These are phyloP conservation scores for Caenorhabditis remanei DNA, from an alignment of 1,140 invertebrate genomes.

Conservation along the genomic window DNA sequence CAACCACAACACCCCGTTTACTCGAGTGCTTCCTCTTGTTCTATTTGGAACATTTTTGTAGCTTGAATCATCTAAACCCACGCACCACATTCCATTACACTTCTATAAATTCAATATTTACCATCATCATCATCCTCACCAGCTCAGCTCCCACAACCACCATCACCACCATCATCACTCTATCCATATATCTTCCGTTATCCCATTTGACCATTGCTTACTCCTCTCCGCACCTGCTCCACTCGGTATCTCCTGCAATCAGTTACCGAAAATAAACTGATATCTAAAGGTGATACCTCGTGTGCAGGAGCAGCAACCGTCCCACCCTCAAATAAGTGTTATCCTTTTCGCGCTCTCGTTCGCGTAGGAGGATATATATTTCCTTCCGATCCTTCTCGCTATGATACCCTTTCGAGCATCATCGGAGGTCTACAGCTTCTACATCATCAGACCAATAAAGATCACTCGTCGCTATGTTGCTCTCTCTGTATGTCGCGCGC, in stretches of 20 bases:
- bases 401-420: background rate
- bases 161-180: background rate
- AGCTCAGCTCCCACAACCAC: background rate
- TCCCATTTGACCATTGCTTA: background rate
- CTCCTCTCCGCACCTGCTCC: background rate
- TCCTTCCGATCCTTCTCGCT: background rate
- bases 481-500: background rate
- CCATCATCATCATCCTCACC: background rate
- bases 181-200: background rate
- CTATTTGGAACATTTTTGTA: slow-evolving; percentile 8
- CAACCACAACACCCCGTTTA: too few relatives aligned
- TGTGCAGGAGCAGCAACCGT: too few relatives aligned
- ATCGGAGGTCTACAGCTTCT: background rate
- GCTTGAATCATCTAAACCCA: slow-evolving; percentile 43
- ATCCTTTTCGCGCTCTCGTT: background rate
- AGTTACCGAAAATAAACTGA: slow-evolving; percentile 36
- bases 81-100: slow-evolving; percentile 47
- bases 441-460: slow-evolving; percentile 56
- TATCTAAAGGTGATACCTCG: too few relatives aligned
- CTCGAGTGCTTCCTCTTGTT: too few relatives aligned
- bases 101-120: slow-evolving; percentile 48
- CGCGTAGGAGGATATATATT: background rate
- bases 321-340: background rate
- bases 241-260: background rate
- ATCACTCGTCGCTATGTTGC: slow-evolving; percentile 8